phyloP scores from a whole-genome alignment of 2,113 vertebrate species.

The Tenebrosternarchus preto region DNA sequence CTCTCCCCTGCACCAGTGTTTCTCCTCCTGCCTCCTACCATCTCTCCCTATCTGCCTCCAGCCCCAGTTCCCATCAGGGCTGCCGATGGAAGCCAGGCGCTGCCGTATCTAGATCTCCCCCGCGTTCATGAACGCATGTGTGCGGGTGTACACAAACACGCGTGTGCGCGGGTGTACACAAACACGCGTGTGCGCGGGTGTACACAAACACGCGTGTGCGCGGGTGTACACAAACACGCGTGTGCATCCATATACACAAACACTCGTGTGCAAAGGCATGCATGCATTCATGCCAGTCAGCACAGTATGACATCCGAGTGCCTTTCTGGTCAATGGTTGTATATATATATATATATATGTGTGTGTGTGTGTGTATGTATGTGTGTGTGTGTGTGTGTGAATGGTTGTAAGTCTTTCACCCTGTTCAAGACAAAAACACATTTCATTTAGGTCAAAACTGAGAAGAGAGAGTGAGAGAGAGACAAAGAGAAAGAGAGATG shows the following conservation, averaged over 20 bases:
- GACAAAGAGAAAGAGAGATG: not conserved
- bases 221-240: conserved; percentile 34
- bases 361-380: conserved; percentile 19
- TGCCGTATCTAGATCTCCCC: conserved; percentile 36
- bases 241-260: conserved; percentile 20
- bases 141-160: conserved; percentile 21
- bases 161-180: conserved; percentile 33
- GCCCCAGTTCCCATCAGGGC: conserved; percentile 21
- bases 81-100: conserved; percentile 49
- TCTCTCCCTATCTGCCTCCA: conserved; percentile 16
- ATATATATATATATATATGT: not conserved
- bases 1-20: not conserved
- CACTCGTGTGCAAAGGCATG: conserved; percentile 15
- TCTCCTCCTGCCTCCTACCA: conserved; percentile 11
- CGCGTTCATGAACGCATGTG: conserved; percentile 31
- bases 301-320: conserved; percentile 27
- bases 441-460: conserved; percentile 37
- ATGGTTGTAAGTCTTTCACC: conserved; percentile 12
- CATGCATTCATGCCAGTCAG: not conserved
- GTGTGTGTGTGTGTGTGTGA: conserved; percentile 36
- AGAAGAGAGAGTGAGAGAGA: conserved; percentile 3
- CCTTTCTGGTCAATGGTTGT: conserved; percentile 2
- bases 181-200: conserved; percentile 28
- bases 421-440: conserved; percentile 17
- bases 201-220: conserved; percentile 21